phyloP scores from a whole-genome alignment of 92 coral and sea anemone genomes.

The Zoanthus solanderi region DNA sequence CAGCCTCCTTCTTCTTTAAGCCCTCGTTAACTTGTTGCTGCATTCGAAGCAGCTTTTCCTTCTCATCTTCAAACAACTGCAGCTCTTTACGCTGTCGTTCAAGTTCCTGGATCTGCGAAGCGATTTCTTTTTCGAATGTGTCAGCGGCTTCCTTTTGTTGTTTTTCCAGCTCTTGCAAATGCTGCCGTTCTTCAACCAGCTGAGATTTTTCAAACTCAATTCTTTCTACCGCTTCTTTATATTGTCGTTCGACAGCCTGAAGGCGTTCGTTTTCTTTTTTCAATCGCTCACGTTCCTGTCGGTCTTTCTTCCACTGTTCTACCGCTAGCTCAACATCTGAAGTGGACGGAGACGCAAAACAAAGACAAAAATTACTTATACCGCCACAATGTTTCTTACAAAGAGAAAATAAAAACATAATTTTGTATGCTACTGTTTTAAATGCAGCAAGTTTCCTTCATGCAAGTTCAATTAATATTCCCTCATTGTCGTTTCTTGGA shows the following conservation, averaged over 20 bases:
- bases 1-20: conserved; percentile 64
- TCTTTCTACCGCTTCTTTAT: conserved; percentile 86
- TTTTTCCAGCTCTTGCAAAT: conserved; percentile 85
- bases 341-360: conserved; percentile 7
- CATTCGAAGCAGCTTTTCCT: conserved; percentile 77
- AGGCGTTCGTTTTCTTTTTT: conserved; percentile 93
- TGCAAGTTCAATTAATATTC: not conserved
- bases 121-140: conserved; percentile 92
- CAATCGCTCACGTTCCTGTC: conserved; percentile 92
- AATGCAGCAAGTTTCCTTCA: not conserved
- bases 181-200: conserved; percentile 86
- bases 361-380: not conserved
- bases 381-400: not conserved
- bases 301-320: conserved; percentile 95
- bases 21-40: conserved; percentile 80
- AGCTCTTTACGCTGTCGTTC: conserved; percentile 90
- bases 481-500: not conserved
- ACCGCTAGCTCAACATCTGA: conserved; percentile 97
- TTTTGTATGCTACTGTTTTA: not conserved
- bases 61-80: conserved; percentile 77
- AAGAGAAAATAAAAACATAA: conserved; percentile 1
- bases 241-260: conserved; percentile 83
- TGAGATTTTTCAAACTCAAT: conserved; percentile 93
- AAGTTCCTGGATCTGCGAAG: conserved; percentile 92
- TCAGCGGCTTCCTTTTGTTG: conserved; percentile 93